phyloP scores from a whole-genome alignment of 2,113 vertebrate genomes.

The Glaucomys volans region DNA sequence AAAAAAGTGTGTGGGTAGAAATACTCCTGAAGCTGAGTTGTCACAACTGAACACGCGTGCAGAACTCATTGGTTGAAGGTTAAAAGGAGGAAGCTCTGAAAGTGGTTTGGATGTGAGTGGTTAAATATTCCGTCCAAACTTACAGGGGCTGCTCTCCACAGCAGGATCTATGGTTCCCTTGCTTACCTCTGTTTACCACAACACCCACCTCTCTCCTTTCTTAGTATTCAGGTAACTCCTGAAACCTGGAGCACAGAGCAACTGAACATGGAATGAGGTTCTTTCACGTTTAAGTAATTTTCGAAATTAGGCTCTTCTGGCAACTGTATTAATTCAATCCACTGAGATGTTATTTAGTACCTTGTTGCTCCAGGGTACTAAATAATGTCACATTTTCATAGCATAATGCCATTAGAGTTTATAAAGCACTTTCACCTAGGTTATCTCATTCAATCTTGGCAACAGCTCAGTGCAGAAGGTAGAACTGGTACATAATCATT shows the following conservation, averaged over 20 bases:
- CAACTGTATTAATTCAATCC: conserved; percentile 44
- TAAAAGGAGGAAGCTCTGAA: neutral
- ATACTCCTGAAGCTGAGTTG: neutral
- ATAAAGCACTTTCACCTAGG: conserved; percentile 40
- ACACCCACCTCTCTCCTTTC: neutral
- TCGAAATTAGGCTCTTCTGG: conserved; percentile 54
- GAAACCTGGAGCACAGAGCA: neutral
- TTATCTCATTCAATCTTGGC: conserved; percentile 41
- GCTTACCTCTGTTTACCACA: neutral
- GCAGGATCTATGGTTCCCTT: neutral
- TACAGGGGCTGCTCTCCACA: neutral
- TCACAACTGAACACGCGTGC: neutral
- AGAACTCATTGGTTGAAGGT: neutral
- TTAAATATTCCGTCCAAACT: neutral
- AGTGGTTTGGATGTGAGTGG: neutral
- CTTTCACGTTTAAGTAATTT: conserved; percentile 24
- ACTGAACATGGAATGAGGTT: neutral
- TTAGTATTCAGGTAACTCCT: neutral
- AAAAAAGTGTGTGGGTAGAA: neutral
- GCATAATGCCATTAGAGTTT: conserved; percentile 48
- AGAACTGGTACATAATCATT: neutral
- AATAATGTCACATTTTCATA: conserved; percentile 70
- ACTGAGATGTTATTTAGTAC: conserved; percentile 63
- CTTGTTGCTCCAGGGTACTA: conserved; percentile 59
- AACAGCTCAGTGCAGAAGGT: neutral